These are phyloP conservation scores for Andrena hattorfiana DNA, from an alignment of 2,888 invertebrate species.

Conservation along the genomic window DNA sequence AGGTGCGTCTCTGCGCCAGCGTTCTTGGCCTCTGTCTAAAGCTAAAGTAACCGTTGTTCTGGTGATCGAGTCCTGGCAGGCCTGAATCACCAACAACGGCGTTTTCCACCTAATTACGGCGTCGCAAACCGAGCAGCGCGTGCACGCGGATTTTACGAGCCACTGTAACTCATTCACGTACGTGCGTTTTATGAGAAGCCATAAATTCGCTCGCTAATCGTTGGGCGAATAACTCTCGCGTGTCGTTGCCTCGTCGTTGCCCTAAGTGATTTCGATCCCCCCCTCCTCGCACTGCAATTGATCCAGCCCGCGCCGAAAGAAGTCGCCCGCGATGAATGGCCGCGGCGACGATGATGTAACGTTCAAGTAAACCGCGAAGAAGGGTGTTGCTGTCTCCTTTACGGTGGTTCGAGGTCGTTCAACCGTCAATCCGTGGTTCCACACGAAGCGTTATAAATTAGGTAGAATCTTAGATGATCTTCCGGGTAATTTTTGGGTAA, in stretches of 20 bases:
- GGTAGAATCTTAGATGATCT: too few species aligned
- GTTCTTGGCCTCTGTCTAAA: neutral
- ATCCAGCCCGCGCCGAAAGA: slow-evolving; percentile 40
- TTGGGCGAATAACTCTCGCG: slow-evolving; percentile 52
- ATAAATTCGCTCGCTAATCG: slow-evolving; percentile 67
- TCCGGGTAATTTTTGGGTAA: too few species aligned
- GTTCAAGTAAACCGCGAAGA: slow-evolving; percentile 24
- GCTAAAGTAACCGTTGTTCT: slow-evolving; percentile 1
- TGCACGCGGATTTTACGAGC: slow-evolving; percentile 55
- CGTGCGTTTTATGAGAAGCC: slow-evolving; percentile 58
- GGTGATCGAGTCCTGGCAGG: neutral
- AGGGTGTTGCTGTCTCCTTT: slow-evolving; percentile 12
- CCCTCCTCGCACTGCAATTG: slow-evolving; percentile 9
- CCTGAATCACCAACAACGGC: neutral
- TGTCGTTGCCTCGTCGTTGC: slow-evolving; percentile 49
- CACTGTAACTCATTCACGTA: slow-evolving; percentile 58
- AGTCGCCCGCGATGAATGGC: slow-evolving; percentile 44
- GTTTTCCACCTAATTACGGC: slow-evolving; percentile 52
- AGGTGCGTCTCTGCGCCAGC: slow-evolving; percentile 4
- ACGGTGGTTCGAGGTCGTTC: slow-evolving; percentile 45
- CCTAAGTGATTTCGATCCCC: slow-evolving; percentile 52
- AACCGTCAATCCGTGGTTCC: slow-evolving; percentile 16
- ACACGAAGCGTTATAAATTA: too few species aligned
- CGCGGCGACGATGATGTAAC: slow-evolving; percentile 54
- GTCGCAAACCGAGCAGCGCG: slow-evolving; percentile 5